Base-by-base conservation (phyloP, 2,113 vertebrate genomes). In the Spea multiplicata region DNA sequence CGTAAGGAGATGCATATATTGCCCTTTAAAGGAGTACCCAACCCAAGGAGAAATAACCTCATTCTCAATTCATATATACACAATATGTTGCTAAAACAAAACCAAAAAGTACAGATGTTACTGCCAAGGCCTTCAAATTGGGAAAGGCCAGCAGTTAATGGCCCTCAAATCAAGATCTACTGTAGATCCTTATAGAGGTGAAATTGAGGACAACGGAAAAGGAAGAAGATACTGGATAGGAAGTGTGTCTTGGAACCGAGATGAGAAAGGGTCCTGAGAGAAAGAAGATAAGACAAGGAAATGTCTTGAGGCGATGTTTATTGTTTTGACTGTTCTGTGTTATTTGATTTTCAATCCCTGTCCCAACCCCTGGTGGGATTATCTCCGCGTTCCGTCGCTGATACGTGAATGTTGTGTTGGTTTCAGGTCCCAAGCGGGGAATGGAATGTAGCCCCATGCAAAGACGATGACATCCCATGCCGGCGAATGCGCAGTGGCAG, bases 401-500 rank as follows among this genome's bases (percentile, higher is more conserved):
- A 59, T 13, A 6, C 50, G 14, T 59, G 55, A 9, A 30, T 30
- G 55, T 3, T 57, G 4, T 67, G 2, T 74, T 17, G 46, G 17
- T 80, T 81, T 59, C 86, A 93, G 92, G 91, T 94, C 81, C 91
- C 92, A 14, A 88, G 91, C 74, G 95, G 94, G 8, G 97, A 99
- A 49, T 98, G 97, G 96, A 95, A 90, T 86, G 95, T 91, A 84
- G 92, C 94, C 0, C 89, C 97, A 85, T 93, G 94, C 55, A 91
- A 91, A 48, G 95, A 96, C 52, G 91, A 93, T 0, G 90, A 97
- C 82, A 99, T 99, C 85, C 97, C 97, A 0, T 99, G 97, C 83
- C 92, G 97, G 55, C 93, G 97, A 81, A 99, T 99, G 97, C 94
- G 97, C 78, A 99, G 97, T 16, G 97, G 97, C 82, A 99, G 97